Base-by-base conservation (phyloP, 2,797 vertebrate genomes). In the Fundulus diaphanus region DNA sequence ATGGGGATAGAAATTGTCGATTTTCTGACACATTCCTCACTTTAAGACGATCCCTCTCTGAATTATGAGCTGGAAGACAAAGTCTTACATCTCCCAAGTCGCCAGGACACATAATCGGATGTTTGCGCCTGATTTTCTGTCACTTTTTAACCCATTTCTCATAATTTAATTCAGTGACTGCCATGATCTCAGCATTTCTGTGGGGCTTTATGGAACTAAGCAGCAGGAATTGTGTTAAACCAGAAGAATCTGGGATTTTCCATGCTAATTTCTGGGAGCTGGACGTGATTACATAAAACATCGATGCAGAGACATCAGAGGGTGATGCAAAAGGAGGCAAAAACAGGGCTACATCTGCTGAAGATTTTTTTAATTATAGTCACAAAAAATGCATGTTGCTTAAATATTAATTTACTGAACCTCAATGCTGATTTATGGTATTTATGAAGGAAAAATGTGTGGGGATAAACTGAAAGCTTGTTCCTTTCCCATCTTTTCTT, bases 1-100 rank as follows among this genome's bases (percentile, higher is more conserved):
- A 85, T 85, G 73, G 83, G 83, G 2, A 73, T 67, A 76, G 20
- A 52, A 81, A 57, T 40, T 66, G 65, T 35, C 33, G n/a, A 33
- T 27, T 77, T 63, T 65, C 69, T 68, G 67, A 59, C 29, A 40
- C 56, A 71, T 51, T 68, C 65, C 63, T 75, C 37, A 68, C 51
- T 42, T n/a, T 68, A 29, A 40, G 63, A 59, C 66, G 48, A 54
- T 18, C 48, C 4, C 66, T 61, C 6, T 11, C 40, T 37, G 65
- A 31, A 22, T 22, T 2, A 29, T 18, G 1, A 20, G 40, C 59
- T 48, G 72, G 15, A 68, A 8, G 70, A 71, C 40, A 1, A 81
- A 18, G 3, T 48, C 40, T 24, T 18, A 27, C 29, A 40, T 29
- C 33, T 31, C 44, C 20, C 37, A 57, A 42, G 7, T 35, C 1